These are phyloP conservation scores for Dryobota labecula DNA, from an alignment of 2,888 invertebrate genomes.

Conservation along the genomic window DNA sequence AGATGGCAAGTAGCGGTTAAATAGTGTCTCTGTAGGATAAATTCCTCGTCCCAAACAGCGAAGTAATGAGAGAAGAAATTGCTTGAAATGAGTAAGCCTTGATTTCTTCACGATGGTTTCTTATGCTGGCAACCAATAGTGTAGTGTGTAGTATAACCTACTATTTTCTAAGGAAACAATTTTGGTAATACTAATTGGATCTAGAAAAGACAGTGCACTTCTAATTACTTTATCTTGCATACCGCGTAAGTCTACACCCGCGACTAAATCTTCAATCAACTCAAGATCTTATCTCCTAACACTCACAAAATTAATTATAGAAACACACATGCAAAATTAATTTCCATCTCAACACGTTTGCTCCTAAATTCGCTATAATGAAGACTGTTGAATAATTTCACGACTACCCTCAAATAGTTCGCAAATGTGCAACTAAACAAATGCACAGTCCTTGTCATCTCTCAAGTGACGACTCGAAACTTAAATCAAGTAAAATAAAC, in stretches of 20 bases:
- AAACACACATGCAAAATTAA: slow-evolving; percentile 9
- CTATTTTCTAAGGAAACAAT: background rate
- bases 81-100: background rate
- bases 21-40: background rate
- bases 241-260: background rate
- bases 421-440: slow-evolving; percentile 39
- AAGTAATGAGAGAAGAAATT: background rate
- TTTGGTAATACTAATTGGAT: background rate
- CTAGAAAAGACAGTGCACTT: background rate
- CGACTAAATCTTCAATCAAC: slow-evolving; percentile 26
- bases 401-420: slow-evolving; percentile 26
- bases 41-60: background rate
- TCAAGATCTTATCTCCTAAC: slow-evolving; percentile 9
- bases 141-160: background rate
- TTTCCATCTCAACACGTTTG: background rate
- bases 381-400: slow-evolving; percentile 38
- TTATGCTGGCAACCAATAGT: background rate
- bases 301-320: slow-evolving; percentile 21
- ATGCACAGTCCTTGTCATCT: slow-evolving; percentile 33
- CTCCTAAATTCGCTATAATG: slow-evolving; percentile 4
- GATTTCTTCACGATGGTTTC: background rate
- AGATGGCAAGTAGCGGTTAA: background rate
- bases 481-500: slow-evolving; percentile 57
- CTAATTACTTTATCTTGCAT: background rate
- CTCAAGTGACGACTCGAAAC: slow-evolving; percentile 29